Evolutionary conservation across 2,888 invertebrate species (phyloP).

Genomic region (Papilio gigon): DNA sequence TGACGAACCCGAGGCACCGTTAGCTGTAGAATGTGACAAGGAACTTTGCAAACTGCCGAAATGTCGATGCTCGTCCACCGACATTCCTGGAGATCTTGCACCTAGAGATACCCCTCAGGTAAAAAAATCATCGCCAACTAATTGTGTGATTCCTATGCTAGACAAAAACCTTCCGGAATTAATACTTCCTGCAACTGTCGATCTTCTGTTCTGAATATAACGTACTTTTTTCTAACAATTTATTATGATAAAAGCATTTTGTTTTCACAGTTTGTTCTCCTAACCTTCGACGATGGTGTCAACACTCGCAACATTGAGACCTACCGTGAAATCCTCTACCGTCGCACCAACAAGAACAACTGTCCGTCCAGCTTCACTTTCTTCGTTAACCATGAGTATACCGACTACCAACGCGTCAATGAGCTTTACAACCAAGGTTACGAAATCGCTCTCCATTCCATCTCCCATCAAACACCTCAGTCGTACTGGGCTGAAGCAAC

Average conservation of each 20-base stretch:
- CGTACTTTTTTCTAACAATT: too few species aligned
- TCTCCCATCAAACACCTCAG: conserved; percentile 81
- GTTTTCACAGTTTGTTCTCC: conserved; percentile 83
- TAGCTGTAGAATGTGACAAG: conserved; percentile 55
- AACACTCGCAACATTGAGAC: conserved; percentile 78
- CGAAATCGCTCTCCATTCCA: conserved; percentile 88
- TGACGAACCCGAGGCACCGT: conserved; percentile 40
- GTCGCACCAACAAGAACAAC: conserved; percentile 84
- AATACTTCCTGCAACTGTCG: neutral
- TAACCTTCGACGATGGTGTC: conserved; percentile 86
- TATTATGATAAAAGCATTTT: too few species aligned
- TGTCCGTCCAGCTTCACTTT: conserved; percentile 85
- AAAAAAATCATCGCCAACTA: neutral
- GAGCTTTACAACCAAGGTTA: conserved; percentile 82
- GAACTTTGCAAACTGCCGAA: conserved; percentile 67
- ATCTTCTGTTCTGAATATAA: neutral
- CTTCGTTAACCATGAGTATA: conserved; percentile 88
- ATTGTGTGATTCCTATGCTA: too few species aligned
- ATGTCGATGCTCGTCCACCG: conserved; percentile 70
- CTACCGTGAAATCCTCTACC: conserved; percentile 77
- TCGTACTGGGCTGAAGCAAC: conserved; percentile 82
- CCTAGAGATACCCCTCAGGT: conserved; percentile 73
- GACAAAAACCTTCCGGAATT: neutral
- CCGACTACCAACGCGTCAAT: conserved; percentile 84
- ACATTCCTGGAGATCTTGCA: conserved; percentile 64